phyloP scores from a whole-genome alignment of 2,888 invertebrate genomes.

The Doris montereyensis region DNA sequence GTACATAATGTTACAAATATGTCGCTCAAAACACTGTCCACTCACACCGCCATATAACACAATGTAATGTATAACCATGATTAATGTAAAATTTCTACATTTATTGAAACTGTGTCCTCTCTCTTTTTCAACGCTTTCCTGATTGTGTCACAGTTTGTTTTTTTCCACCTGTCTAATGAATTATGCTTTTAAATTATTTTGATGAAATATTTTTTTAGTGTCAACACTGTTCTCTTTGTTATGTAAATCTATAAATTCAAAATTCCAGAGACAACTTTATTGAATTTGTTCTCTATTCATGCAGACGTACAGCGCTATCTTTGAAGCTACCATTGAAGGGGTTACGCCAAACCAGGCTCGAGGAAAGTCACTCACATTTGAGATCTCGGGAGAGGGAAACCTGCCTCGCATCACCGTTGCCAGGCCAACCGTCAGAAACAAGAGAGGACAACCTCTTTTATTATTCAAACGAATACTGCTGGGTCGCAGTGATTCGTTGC shows the following conservation, averaged over 20 bases:
- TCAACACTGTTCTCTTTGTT: too few species aligned
- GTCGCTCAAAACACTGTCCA: too few species aligned
- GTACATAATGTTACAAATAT: too few species aligned
- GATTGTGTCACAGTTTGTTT: too few species aligned
- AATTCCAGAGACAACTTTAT: neutral
- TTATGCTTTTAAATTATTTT: too few species aligned
- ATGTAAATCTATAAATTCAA: neutral
- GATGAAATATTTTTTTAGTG: too few species aligned
- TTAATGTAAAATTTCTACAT: too few species aligned
- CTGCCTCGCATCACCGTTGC: constrained; percentile 69
- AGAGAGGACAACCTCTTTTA: constrained; percentile 71
- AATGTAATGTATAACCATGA: too few species aligned
- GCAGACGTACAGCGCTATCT: constrained; percentile 67
- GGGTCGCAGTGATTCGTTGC: constrained; percentile 63
- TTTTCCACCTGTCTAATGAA: too few species aligned
- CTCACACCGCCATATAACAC: too few species aligned
- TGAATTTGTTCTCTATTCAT: constrained; percentile 4
- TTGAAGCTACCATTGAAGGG: constrained; percentile 70
- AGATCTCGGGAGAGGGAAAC: constrained; percentile 72
- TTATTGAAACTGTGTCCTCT: too few species aligned
- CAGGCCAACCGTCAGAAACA: constrained; percentile 70
- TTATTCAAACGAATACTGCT: constrained; percentile 70
- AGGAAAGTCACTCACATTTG: constrained; percentile 69
- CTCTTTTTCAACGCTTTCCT: too few species aligned
- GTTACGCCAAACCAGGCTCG: constrained; percentile 64